phyloP scores from a whole-genome alignment of 2,888 invertebrate species.

The Macrophya alboannulata region DNA sequence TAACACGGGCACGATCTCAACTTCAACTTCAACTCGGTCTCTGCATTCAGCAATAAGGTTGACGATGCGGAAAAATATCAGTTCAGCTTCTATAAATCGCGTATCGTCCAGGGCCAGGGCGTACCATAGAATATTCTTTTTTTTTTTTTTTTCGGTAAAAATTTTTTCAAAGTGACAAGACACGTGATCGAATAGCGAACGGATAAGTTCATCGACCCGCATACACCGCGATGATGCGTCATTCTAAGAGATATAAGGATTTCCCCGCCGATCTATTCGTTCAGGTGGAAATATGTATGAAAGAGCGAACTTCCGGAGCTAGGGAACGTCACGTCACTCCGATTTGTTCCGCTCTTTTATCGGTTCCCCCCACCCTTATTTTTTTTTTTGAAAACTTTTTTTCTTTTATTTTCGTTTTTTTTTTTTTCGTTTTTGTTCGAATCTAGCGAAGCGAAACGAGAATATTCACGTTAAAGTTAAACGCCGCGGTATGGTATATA shows the following conservation, averaged over 20 bases:
- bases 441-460: background rate
- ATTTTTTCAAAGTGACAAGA: background rate
- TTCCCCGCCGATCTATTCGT: background rate
- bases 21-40: background rate
- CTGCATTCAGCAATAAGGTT: background rate
- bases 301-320: slow-evolving; percentile 6
- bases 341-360: slow-evolving; percentile 9
- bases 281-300: slow-evolving; percentile 2
- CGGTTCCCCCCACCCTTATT: background rate
- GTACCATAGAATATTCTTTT: background rate
- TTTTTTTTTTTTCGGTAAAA: background rate
- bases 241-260: background rate
- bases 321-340: slow-evolving; percentile 14
- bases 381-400: background rate
- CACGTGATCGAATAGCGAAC: background rate
- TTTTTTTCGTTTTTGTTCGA: background rate
- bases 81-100: slow-evolving; percentile 2
- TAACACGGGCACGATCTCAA: slow-evolving; percentile 15
- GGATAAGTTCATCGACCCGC: background rate
- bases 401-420: background rate
- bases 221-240: background rate
- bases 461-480: background rate
- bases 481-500: slow-evolving; percentile 5
- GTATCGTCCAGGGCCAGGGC: background rate
- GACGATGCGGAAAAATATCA: slow-evolving; percentile 11